Base-by-base conservation (phyloP, 2,888 invertebrate genomes). In the Prosopocoilus inquinatus region DNA sequence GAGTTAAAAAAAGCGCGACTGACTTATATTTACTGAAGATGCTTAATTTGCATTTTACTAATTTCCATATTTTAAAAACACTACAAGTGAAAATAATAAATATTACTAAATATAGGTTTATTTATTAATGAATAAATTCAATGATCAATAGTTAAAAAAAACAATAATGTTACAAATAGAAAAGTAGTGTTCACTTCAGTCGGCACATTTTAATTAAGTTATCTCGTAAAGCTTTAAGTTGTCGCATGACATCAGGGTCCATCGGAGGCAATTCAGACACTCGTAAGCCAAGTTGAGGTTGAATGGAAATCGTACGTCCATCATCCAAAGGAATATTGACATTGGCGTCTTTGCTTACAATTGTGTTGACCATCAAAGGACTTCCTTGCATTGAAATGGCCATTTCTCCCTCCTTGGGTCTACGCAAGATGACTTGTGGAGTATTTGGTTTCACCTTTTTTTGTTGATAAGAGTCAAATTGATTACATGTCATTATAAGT, bases 301-400 rank as follows among this genome's bases (percentile, higher is more conserved):
- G 80, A 1, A 88, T 73, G 0, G 86, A 84, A 2, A 87, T 75
- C 70, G 85, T 75, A 7, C 82, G 81, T 15, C 87, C 87, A 69
- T 87, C 84, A 13, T 77, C 70, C 0, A 88, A 75, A 0, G 85
- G 82, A n/a, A 88, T 85, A 71, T 86, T 87, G 64, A 87, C 81
- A 71, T 85, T 87, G 0, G 86, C 84, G 35, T 80, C 79, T 12
- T 85, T 82, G 0, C 77, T 72, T 1, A 74, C 61, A 9, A 76
- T 66, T 2, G 73, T 72, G 0, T 83, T 81, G 43, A 84, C 83
- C 72, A 86, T 75, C 41, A 87, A 76, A 0, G 87, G 87, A 50
- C 87, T 87, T 5, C 87, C 87, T 3, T 84, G 81, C 80, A 86
- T 81, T 54, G 87, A 87, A 2, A 87, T 77, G 7, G 84, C 86